Evolutionary conservation across 2,888 invertebrate genomes (phyloP).

Genomic region (Omphaloscelis lunosa): DNA sequence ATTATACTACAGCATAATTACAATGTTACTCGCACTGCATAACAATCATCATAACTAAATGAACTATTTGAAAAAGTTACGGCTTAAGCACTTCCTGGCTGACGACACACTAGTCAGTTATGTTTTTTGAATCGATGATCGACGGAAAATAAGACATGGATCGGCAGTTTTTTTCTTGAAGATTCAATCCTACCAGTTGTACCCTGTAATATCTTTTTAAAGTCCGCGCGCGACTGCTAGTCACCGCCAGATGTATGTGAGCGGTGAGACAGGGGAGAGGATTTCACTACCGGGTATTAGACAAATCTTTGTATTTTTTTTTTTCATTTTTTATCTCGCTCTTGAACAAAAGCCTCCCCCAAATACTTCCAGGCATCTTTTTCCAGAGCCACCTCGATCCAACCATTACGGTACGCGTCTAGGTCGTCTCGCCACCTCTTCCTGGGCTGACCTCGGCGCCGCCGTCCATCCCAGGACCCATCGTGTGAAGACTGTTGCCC

Average conservation of each 20-base stretch:
- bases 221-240: no score
- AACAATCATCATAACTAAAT: no score
- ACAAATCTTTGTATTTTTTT: not conserved
- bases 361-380: not conserved
- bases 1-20: no score
- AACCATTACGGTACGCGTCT: conserved; percentile 8
- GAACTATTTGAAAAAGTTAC: no score
- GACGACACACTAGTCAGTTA: no score
- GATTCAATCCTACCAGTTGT: not conserved
- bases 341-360: not conserved
- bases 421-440: not conserved
- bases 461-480: not conserved
- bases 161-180: not conserved
- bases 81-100: no score
- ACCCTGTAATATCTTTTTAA: no score
- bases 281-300: not conserved
- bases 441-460: not conserved
- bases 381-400: conserved; percentile 7
- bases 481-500: not conserved
- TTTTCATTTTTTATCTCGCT: not conserved
- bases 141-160: not conserved
- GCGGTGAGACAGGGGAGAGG: no score
- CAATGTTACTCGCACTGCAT: no score
- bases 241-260: no score
- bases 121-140: not conserved